Percentiles rank a stretch among this genome's conserved stretches.
These are phyloP conservation scores for Ochropacha duplaris DNA, from an alignment of 2,888 invertebrate genomes.

Conservation along the genomic window DNA sequence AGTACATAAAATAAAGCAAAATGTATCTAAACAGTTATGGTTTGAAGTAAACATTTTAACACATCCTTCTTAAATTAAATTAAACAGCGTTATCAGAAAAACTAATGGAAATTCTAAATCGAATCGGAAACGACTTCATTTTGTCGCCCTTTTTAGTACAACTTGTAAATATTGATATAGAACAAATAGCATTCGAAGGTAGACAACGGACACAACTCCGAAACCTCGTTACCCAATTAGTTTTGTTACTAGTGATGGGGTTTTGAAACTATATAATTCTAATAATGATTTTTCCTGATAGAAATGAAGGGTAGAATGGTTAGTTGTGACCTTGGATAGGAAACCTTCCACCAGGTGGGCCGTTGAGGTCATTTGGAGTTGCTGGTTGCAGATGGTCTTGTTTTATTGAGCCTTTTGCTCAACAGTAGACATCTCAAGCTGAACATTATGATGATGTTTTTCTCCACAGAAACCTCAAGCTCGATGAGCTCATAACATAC, in stretches of 20 bases:
- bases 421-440: no score
- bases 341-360: no score
- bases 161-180: not conserved
- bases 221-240: not conserved
- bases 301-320: not conserved
- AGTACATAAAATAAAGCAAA: no score
- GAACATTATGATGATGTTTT: no score
- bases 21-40: no score
- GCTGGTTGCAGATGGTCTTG: no score
- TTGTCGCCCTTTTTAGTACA: not conserved
- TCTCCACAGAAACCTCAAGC: no score
- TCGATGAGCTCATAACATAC: no score
- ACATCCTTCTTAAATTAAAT: not conserved
- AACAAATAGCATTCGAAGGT: not conserved
- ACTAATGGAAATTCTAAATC: not conserved
- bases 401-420: no score
- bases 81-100: not conserved
- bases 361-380: no score
- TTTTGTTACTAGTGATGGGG: not conserved
- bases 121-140: not conserved
- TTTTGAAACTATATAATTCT: not conserved
- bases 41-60: no score
- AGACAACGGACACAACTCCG: not conserved
- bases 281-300: not conserved
- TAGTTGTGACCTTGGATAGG: no score